These are phyloP conservation scores for Ennomos quercinarius DNA, from an alignment of 2,888 invertebrate genomes.

Conservation along the genomic window DNA sequence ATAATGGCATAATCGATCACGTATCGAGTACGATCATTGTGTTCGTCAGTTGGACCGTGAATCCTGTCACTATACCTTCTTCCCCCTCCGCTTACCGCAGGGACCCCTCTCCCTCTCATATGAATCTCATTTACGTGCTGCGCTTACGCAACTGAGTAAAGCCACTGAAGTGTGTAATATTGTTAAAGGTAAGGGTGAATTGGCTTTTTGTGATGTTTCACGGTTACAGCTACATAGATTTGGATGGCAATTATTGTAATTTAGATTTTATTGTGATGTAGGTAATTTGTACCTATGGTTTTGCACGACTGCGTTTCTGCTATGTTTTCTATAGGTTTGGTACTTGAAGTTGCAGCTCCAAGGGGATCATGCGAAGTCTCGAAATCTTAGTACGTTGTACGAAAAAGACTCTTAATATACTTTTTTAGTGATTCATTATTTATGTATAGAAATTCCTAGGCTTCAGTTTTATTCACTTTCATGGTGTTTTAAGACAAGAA, in stretches of 20 bases:
- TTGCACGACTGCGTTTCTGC: too few relatives aligned
- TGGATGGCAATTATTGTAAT: slow-evolving; percentile 17
- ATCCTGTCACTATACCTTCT: slow-evolving; percentile 78
- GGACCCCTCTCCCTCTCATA: slow-evolving; percentile 58
- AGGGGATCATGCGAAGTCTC: too few relatives aligned
- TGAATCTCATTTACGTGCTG: slow-evolving; percentile 80
- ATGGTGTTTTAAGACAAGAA: too few relatives aligned
- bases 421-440: too few relatives aligned
- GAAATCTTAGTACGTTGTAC: too few relatives aligned
- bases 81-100: slow-evolving; percentile 38
- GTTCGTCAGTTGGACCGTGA: slow-evolving; percentile 81
- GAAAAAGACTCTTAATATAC: too few relatives aligned
- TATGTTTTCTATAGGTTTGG: too few relatives aligned
- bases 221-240: slow-evolving; percentile 26
- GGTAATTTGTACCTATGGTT: not conserved
- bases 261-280: slow-evolving; percentile 11
- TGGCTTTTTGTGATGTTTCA: slow-evolving; percentile 26
- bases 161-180: slow-evolving; percentile 71
- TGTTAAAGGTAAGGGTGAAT: slow-evolving; percentile 62
- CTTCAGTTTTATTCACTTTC: too few relatives aligned
- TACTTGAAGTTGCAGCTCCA: too few relatives aligned
- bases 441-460: too few relatives aligned
- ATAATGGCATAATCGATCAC: slow-evolving; percentile 83
- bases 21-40: slow-evolving; percentile 83
- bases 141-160: slow-evolving; percentile 81